These are phyloP conservation scores for Bombus turneri DNA, from an alignment of 1,140 invertebrate genomes.

Conservation along the genomic window DNA sequence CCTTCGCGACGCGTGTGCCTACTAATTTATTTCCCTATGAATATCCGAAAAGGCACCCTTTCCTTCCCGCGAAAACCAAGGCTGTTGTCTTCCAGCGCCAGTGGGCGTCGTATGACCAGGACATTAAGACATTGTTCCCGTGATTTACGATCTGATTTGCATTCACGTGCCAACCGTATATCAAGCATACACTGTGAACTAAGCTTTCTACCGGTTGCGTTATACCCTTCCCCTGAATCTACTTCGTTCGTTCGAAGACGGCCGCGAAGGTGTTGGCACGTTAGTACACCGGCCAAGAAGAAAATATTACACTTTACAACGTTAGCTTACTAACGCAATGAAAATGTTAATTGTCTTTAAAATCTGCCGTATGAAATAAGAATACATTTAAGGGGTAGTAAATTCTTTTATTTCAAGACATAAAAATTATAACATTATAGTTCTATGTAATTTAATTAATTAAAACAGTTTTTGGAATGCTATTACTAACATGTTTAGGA, in stretches of 20 bases:
- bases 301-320: slow-evolving; percentile 6
- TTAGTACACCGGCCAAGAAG: not conserved
- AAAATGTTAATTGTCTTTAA: not conserved
- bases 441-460: not conserved
- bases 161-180: slow-evolving; percentile 82
- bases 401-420: not conserved
- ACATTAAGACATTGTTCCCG: slow-evolving; percentile 83
- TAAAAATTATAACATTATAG: too few relatives aligned
- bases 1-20: slow-evolving; percentile 65
- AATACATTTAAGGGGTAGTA: not conserved
- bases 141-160: slow-evolving; percentile 83
- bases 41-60: slow-evolving; percentile 76
- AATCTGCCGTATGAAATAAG: not conserved
- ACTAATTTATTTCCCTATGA: slow-evolving; percentile 80
- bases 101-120: slow-evolving; percentile 81
- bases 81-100: slow-evolving; percentile 74
- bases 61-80: slow-evolving; percentile 65
- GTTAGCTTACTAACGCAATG: not conserved
- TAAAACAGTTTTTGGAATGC: not conserved
- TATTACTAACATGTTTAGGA: not conserved
- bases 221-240: slow-evolving; percentile 41
- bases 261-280: slow-evolving; percentile 37
- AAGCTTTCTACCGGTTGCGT: slow-evolving; percentile 72
- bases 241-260: slow-evolving; percentile 31
- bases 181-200: slow-evolving; percentile 81